A percentile compares a stretch with the other conserved stretches of the same genome.
Evolutionary conservation across 1,140 invertebrate genomes (phyloP).

Genomic region (Hesperophylax magnus): DNA sequence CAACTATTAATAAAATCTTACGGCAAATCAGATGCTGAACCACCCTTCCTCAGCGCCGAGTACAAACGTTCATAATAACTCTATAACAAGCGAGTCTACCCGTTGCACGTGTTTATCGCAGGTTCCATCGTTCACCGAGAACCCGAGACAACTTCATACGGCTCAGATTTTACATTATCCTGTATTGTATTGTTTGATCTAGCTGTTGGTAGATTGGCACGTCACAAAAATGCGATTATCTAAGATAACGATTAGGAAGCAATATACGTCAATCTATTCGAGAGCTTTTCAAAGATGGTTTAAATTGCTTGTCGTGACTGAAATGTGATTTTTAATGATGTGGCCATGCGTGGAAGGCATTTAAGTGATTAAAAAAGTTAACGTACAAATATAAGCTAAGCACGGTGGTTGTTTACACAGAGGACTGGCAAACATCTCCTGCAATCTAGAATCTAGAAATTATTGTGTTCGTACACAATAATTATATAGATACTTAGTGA

Average conservation of each 20-base stretch:
- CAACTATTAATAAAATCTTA: neutral
- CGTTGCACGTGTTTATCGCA: conserved; percentile 45
- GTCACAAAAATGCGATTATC: neutral
- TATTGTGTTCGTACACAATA: no score
- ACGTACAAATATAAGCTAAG: neutral
- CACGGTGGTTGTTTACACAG: no score
- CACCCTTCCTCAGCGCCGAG: conserved; percentile 24
- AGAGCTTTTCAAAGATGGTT: no score
- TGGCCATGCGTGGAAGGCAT: neutral
- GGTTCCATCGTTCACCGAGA: conserved; percentile 26
- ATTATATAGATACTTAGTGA: no score
- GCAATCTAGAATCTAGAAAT: no score
- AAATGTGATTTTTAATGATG: no score
- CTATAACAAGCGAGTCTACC: conserved; percentile 49
- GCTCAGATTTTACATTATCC: conserved; percentile 5
- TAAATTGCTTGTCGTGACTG: no score
- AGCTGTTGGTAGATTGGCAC: neutral
- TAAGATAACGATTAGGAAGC: no score
- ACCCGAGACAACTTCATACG: conserved; percentile 37
- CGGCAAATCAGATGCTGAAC: conserved; percentile 9
- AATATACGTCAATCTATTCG: no score
- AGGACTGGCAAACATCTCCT: no score
- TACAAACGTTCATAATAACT: conserved; percentile 49
- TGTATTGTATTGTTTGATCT: neutral
- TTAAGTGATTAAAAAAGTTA: conserved; percentile 2